These are phyloP conservation scores for Acropora tenuis DNA, from an alignment of 64 coral and sea anemone genomes.

Conservation along the genomic window DNA sequence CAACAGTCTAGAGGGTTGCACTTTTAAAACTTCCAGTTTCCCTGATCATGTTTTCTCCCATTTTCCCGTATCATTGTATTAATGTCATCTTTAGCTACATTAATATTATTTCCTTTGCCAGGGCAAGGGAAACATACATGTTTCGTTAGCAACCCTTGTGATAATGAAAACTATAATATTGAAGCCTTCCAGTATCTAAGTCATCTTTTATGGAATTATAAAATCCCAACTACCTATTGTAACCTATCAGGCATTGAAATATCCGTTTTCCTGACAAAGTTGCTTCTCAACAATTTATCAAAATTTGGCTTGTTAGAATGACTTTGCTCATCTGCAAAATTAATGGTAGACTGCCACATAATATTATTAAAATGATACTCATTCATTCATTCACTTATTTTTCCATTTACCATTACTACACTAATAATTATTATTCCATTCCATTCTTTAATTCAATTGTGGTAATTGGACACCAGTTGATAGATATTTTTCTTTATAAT, in stretches of 20 bases:
- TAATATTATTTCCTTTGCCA: neutral
- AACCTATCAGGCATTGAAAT: neutral
- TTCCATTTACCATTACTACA: neutral
- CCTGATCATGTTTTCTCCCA: constrained; percentile 4
- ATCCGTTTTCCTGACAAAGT: neutral
- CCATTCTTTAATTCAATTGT: neutral
- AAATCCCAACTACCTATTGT: neutral
- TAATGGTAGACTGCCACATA: neutral
- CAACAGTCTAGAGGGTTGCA: neutral
- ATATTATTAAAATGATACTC: neutral
- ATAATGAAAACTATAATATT: neutral
- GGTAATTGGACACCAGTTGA: neutral
- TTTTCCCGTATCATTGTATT: neutral
- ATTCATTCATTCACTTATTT: neutral
- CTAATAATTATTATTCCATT: neutral
- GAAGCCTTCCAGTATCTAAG: neutral
- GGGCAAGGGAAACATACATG: neutral
- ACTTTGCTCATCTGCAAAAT: constrained; percentile 1
- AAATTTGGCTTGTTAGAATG: neutral
- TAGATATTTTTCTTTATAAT: neutral
- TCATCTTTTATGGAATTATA: neutral
- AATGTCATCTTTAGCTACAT: neutral
- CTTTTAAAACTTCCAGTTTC: constrained; percentile 1
- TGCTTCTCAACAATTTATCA: neutral
- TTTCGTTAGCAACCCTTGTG: neutral